These are phyloP conservation scores for Phthorimaea operculella DNA, from an alignment of 1,140 invertebrate species.

Conservation along the genomic window DNA sequence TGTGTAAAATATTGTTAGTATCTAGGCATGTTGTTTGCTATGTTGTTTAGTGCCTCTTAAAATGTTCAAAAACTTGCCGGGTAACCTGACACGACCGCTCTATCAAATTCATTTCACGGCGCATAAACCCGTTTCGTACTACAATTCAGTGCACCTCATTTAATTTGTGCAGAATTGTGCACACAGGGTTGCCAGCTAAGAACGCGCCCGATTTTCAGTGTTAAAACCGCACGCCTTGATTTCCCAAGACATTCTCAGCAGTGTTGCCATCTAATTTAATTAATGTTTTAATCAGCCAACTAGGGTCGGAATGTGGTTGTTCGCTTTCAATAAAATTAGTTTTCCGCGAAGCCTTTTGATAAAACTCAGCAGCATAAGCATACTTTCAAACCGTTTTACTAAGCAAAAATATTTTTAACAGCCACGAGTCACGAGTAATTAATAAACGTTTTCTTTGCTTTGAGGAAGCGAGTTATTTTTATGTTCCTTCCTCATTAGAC, in stretches of 20 bases:
- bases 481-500: not conserved
- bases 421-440: not conserved
- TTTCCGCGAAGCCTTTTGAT: not conserved
- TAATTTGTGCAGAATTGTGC: not conserved
- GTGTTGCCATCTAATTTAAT: conserved; percentile 43
- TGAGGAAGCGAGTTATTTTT: conserved; percentile 1
- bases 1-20: no score
- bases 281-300: conserved; percentile 59
- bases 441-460: not conserved
- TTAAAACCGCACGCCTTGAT: conserved; percentile 22
- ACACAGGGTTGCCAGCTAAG: not conserved
- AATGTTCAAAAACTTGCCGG: no score
- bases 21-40: no score
- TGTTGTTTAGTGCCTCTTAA: no score
- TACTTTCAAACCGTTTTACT: not conserved
- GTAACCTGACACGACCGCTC: not conserved
- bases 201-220: not conserved
- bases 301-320: conserved; percentile 13
- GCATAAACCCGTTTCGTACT: not conserved
- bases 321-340: not conserved
- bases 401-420: no score
- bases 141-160: not conserved
- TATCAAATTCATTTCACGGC: not conserved
- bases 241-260: conserved; percentile 41
- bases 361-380: not conserved